A percentile compares a stretch with the other conserved stretches of the same genome.
Evolutionary conservation across 2,113 vertebrate genomes (phyloP).

Genomic region (Pseudonaja textilis): DNA sequence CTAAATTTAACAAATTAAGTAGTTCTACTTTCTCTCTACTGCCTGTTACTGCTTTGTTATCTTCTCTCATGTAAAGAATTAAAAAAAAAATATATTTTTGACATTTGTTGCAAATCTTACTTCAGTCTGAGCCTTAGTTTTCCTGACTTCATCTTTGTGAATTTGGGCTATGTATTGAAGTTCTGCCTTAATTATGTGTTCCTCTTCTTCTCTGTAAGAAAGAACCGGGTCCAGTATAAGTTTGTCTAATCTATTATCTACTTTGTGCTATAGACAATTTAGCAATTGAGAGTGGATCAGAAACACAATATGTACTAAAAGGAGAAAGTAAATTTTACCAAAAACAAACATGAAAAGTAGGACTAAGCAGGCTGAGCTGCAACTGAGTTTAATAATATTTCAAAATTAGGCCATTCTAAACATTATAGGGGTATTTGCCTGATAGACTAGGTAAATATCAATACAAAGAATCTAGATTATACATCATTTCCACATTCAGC

Average conservation of each 20-base stretch:
- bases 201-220: neutral
- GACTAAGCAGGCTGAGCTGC: neutral
- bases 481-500: conserved; percentile 1
- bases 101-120: neutral
- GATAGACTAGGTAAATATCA: conserved; percentile 3
- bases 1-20: no score
- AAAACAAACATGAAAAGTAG: neutral
- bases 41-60: neutral
- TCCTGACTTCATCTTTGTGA: neutral
- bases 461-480: neutral
- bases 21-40: no score
- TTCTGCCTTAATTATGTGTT: neutral
- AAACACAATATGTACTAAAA: neutral
- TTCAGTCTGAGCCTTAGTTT: neutral
- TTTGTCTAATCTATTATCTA: neutral
- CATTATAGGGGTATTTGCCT: neutral
- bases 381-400: neutral
- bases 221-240: neutral
- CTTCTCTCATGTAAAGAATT: neutral
- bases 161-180: neutral
- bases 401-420: neutral
- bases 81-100: neutral
- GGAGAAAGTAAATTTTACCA: neutral
- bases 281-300: no score
- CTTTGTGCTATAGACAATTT: neutral